Percentiles rank a stretch among this genome's conserved stretches.
phyloP scores from a whole-genome alignment of 2,888 invertebrate species.

The Phyto melanocephala region DNA sequence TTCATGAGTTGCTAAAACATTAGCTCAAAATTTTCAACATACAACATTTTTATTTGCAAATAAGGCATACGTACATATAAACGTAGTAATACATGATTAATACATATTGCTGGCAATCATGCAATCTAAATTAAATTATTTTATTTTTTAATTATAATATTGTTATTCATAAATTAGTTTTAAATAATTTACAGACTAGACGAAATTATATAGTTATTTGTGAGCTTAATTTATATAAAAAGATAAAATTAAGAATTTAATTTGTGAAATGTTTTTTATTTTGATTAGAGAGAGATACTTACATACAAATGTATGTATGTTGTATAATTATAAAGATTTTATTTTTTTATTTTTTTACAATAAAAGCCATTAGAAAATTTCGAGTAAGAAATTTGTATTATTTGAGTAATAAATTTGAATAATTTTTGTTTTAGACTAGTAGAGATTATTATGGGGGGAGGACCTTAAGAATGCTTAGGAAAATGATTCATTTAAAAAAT shows the following conservation, averaged over 20 bases:
- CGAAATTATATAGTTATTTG: background rate
- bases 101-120: too few relatives aligned
- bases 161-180: constrained; percentile 2
- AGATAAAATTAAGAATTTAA: background rate
- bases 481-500: background rate
- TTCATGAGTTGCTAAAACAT: too few relatives aligned
- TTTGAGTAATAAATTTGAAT: constrained; percentile 13
- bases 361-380: constrained; percentile 48
- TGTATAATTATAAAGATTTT: background rate
- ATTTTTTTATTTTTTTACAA: background rate
- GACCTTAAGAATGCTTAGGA: background rate
- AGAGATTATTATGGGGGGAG: background rate
- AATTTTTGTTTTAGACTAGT: background rate
- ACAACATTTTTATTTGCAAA: too few relatives aligned
- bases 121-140: too few relatives aligned
- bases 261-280: constrained; percentile 21
- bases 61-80: too few relatives aligned
- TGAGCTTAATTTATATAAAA: constrained; percentile 16
- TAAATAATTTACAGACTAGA: constrained; percentile 47
- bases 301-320: too few relatives aligned
- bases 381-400: constrained; percentile 39
- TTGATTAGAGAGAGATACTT: constrained; percentile 31
- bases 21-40: too few relatives aligned
- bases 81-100: too few relatives aligned
- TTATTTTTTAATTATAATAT: too few relatives aligned